Evolutionary conservation across 2,888 invertebrate species (phyloP).

Genomic region (Pollenia angustigena): DNA sequence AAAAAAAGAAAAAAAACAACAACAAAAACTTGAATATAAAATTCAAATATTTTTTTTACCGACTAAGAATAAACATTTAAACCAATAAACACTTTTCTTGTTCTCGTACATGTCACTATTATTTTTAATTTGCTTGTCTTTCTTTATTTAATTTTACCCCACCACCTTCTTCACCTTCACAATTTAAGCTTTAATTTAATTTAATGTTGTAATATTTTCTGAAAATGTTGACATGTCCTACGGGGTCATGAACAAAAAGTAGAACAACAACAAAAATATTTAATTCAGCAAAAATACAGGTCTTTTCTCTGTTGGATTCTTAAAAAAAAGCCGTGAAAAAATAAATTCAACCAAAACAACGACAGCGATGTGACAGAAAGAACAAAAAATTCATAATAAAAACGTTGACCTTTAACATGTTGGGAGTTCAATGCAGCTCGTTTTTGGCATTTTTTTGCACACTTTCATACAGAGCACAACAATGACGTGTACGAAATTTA

Average conservation of each 20-base stretch:
- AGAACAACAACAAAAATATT: neutral
- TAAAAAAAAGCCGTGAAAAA: neutral
- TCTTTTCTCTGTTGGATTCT: neutral
- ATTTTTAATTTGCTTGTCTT: constrained; percentile 36
- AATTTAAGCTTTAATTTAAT: constrained; percentile 45
- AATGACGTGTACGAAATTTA: constrained; percentile 25
- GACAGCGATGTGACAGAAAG: neutral
- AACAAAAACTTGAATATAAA: neutral
- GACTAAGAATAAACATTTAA: neutral
- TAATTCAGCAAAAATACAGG: neutral
- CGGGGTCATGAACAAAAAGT: constrained; percentile 32
- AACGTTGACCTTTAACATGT: constrained; percentile 50
- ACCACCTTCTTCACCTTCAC: neutral
- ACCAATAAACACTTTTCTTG: constrained; percentile 22
- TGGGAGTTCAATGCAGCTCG: constrained; percentile 30
- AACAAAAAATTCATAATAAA: constrained; percentile 28
- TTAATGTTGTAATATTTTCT: constrained; percentile 34
- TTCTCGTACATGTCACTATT: constrained; percentile 7
- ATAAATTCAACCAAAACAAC: neutral
- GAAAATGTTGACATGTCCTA: constrained; percentile 51
- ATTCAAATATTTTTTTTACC: constrained; percentile 23
- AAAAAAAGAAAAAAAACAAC: neutral
- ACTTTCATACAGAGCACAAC: neutral
- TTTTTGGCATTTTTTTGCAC: neutral
- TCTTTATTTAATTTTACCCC: neutral